phyloP scores from a whole-genome alignment of 2,113 vertebrate species.

The Ictalurus punctatus region DNA sequence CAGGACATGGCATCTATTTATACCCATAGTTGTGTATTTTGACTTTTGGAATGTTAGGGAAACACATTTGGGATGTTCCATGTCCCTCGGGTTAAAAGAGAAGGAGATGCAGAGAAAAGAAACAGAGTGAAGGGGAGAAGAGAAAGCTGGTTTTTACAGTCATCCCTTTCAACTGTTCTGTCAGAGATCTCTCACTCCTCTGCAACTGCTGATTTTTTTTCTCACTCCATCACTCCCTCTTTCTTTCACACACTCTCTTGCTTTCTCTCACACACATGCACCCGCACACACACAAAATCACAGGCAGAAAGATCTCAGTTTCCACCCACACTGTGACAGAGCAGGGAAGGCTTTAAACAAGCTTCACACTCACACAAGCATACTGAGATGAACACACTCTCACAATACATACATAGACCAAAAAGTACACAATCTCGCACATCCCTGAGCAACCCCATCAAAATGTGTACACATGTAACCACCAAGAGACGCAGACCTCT shows the following conservation, averaged over 20 bases:
- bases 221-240: conserved; percentile 45
- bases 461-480: neutral
- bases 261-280: conserved; percentile 33
- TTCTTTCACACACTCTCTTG: conserved; percentile 38
- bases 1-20: neutral
- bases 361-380: conserved; percentile 42
- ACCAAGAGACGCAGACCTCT: neutral
- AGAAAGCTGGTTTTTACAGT: conserved; percentile 36
- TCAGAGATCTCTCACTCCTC: conserved; percentile 50
- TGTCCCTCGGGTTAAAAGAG: neutral
- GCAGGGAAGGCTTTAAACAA: conserved; percentile 45
- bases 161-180: conserved; percentile 46
- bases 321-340: conserved; percentile 51
- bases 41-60: neutral
- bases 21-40: neutral
- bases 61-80: neutral
- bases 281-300: conserved; percentile 31
- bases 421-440: conserved; percentile 18
- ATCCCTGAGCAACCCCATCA: neutral
- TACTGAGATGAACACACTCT: conserved; percentile 15
- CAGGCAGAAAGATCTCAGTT: conserved; percentile 52
- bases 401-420: neutral
- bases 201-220: conserved; percentile 42
- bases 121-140: neutral
- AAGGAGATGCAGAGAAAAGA: conserved; percentile 1